phyloP scores from a whole-genome alignment of 2,888 invertebrate genomes.

The Synanthedon tipuliformis region DNA sequence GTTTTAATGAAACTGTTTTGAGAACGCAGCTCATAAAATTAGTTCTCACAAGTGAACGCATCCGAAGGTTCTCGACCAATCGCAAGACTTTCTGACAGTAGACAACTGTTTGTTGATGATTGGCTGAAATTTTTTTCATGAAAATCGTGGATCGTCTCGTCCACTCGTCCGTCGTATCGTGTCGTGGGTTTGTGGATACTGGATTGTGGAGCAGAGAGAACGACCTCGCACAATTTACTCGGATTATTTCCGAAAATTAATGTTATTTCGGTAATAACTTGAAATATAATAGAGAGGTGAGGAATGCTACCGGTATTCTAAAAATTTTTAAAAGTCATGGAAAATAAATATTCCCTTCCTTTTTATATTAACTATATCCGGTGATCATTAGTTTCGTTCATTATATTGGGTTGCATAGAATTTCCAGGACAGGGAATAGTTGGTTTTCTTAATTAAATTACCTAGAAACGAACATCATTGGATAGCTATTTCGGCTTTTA shows the following conservation, averaged over 20 bases:
- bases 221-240: neutral
- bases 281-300: slow-evolving; percentile 7
- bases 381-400: slow-evolving; percentile 12
- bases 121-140: slow-evolving; percentile 33
- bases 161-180: too few species aligned
- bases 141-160: slow-evolving; percentile 6
- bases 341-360: neutral
- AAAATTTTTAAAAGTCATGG: neutral
- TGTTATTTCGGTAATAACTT: slow-evolving; percentile 7
- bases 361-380: slow-evolving; percentile 37
- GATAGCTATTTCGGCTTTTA: neutral
- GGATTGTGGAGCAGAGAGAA: too few species aligned
- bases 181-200: slow-evolving; percentile 3
- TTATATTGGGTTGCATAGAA: too few species aligned
- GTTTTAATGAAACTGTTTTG: too few species aligned
- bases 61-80: slow-evolving; percentile 21
- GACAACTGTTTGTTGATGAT: slow-evolving; percentile 65
- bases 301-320: neutral
- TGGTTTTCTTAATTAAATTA: slow-evolving; percentile 35
- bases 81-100: slow-evolving; percentile 11
- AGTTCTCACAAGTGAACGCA: slow-evolving; percentile 24
- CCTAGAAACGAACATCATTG: slow-evolving; percentile 3
- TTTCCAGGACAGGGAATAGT: too few species aligned
- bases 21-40: too few species aligned
- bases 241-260: slow-evolving; percentile 7